Percentiles rank a stretch among this genome's conserved stretches.
Evolutionary conservation across 2,797 vertebrate species (phyloP).

Genomic region (Tangara arthus): DNA sequence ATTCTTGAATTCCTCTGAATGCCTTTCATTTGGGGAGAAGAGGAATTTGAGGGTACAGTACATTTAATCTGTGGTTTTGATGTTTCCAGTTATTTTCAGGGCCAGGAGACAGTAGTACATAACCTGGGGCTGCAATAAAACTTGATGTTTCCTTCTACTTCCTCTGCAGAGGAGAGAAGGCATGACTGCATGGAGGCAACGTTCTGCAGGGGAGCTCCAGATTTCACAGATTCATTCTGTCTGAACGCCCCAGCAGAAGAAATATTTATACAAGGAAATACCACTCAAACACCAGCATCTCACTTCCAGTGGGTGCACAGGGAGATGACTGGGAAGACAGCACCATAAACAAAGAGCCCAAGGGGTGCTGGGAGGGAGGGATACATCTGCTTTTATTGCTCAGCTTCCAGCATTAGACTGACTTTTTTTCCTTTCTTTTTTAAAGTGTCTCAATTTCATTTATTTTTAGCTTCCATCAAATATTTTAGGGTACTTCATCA

Average conservation of each 20-base stretch:
- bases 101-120: not conserved
- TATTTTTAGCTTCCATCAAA: conserved; percentile 24
- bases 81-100: conserved; percentile 36
- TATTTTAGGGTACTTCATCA: conserved; percentile 5
- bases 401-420: not conserved
- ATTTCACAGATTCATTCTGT: not conserved
- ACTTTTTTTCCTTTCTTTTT: fast-evolving
- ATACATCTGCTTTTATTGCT: not conserved
- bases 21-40: not conserved
- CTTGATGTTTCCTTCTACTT: not conserved
- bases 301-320: not conserved
- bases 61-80: conserved; percentile 7
- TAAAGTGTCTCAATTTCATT: not conserved
- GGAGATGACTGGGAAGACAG: not conserved
- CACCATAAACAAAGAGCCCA: not conserved
- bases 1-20: conserved; percentile 8
- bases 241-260: not conserved
- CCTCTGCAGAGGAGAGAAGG: not conserved
- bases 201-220: not conserved
- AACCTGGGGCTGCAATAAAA: conserved; percentile 12
- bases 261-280: conserved; percentile 31
- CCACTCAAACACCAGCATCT: not conserved
- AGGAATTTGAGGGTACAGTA: not conserved
- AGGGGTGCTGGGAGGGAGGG: not conserved
- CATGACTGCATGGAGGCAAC: not conserved